Evolutionary conservation across 2,113 vertebrate genomes (phyloP), one percentile per base, ranked within the genome.

Genomic region (Lichenostomus cassidix): DNA sequence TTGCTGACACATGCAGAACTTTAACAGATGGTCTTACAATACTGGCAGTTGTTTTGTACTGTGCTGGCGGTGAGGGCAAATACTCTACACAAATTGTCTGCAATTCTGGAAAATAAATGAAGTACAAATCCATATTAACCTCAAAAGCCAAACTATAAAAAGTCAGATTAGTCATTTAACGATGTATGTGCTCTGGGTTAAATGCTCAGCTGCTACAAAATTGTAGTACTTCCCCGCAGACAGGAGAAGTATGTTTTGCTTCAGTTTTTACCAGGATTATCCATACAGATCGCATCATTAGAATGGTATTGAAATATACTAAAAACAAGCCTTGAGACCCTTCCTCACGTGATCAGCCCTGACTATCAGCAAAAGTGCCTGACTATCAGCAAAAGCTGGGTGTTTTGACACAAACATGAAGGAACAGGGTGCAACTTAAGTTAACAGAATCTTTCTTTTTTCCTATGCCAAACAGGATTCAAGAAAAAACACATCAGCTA

Each of bases 101-200:
- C 67, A 70, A 89, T 84, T 87, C 84, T 94, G 84, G 59, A 96
- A 95, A 96, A 94, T 85, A 92, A 94, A 95, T 85, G 67, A 95
- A 93, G 92, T 88, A 94, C 65, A 88, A 95, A 95, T 85, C 87
- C 79, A 82, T 92, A 92, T 90, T 91, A 90, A 95, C 90, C 87
- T 95, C 87, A 96, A 95, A 95, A 95, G 91, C 83, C 89, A 94
- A 96, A 82, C 65, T 94, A 96, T 75, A 95, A 92, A 79, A 95
- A 96, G 81, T 91, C 92, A 97, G 87, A 46, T 84, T 91, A 94
- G 91, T 79, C 87, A 91, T 58, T 91, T 94, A 92, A 94, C 2
- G 8, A 94, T 41, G 65, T 84, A 94, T 78, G 56, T 58, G 44
- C 83, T 84, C 64, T 65, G 58, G 49, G 53, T 89, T 78, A 87